These are phyloP conservation scores for Papilio glaucus DNA, from an alignment of 1,140 invertebrate genomes.

Conservation along the genomic window DNA sequence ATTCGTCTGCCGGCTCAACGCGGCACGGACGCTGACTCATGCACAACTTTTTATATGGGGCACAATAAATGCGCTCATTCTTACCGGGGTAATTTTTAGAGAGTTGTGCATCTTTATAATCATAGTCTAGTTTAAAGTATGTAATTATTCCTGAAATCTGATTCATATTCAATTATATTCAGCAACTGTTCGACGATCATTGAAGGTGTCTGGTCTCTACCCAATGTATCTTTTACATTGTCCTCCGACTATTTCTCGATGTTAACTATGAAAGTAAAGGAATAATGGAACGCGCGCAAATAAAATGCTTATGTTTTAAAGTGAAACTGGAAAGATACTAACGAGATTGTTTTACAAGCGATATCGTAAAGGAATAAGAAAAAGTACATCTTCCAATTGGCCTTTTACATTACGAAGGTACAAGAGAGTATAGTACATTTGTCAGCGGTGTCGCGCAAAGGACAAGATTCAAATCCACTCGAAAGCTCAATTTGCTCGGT, in stretches of 20 bases:
- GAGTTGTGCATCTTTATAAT: background rate
- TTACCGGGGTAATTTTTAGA: background rate
- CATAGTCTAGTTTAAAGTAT: background rate
- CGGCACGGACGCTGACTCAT: slow-evolving; percentile 17
- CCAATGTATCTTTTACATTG: too few species aligned
- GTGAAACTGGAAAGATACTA: background rate
- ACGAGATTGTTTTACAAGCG: slow-evolving; percentile 21
- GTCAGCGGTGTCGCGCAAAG: slow-evolving; percentile 34
- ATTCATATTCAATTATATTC: background rate
- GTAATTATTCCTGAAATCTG: background rate
- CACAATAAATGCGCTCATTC: background rate
- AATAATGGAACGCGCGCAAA: background rate
- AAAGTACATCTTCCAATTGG: slow-evolving; percentile 26
- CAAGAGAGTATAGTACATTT: slow-evolving; percentile 21
- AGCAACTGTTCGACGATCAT: background rate
- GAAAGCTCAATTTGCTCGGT: slow-evolving; percentile 77
- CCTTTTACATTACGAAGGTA: slow-evolving; percentile 33
- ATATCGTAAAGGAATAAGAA: slow-evolving; percentile 29
- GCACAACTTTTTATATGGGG: background rate
- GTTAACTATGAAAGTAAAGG: too few species aligned
- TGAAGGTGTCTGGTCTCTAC: too few species aligned
- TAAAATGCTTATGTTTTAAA: background rate
- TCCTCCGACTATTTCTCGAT: too few species aligned
- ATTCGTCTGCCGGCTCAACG: slow-evolving; percentile 24
- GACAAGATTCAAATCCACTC: slow-evolving; percentile 57